A percentile compares a stretch with the other conserved stretches of the same genome.
Evolutionary conservation across 2,888 invertebrate species (phyloP).

Genomic region (Eristalis pertinax): DNA sequence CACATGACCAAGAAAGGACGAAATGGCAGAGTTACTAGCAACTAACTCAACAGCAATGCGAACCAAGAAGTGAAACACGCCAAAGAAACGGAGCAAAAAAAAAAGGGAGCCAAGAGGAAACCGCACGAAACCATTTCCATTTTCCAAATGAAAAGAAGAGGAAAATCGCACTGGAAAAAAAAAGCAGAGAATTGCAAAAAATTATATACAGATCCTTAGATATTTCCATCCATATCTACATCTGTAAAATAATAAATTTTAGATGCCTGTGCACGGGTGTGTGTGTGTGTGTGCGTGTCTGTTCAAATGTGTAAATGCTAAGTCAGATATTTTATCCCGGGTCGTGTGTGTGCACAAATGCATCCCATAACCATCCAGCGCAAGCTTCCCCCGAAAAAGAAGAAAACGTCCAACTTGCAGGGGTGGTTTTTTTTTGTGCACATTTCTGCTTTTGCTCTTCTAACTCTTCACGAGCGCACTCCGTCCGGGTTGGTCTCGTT

Average conservation of each 20-base stretch:
- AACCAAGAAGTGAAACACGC: constrained; percentile 42
- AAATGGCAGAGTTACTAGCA: constrained; percentile 50
- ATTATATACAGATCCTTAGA: background rate
- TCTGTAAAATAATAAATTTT: constrained; percentile 46
- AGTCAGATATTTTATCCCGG: constrained; percentile 47
- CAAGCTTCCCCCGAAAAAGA: constrained; percentile 60
- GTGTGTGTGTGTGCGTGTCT: constrained; percentile 53
- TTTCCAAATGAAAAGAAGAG: constrained; percentile 66
- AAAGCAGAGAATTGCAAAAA: constrained; percentile 1
- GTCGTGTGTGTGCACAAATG: constrained; percentile 62
- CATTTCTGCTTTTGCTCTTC: constrained; percentile 3
- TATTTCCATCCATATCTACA: background rate
- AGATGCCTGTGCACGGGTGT: constrained; percentile 22
- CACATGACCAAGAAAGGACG: constrained; percentile 71
- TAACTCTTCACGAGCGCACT: constrained; percentile 4
- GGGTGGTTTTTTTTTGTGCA: constrained; percentile 57
- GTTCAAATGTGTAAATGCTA: constrained; percentile 25
- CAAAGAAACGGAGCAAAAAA: constrained; percentile 54
- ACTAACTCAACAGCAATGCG: constrained; percentile 52
- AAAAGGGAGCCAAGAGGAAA: constrained; percentile 42
- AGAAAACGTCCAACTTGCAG: constrained; percentile 23
- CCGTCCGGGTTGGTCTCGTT: constrained; percentile 21
- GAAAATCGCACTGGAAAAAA: constrained; percentile 44
- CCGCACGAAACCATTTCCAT: constrained; percentile 68
- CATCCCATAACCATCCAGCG: constrained; percentile 38